A percentile compares a stretch with the other conserved stretches of the same genome.
Evolutionary conservation across 1,140 invertebrate genomes (phyloP).

Genomic region (Aporrectodea caliginosa): DNA sequence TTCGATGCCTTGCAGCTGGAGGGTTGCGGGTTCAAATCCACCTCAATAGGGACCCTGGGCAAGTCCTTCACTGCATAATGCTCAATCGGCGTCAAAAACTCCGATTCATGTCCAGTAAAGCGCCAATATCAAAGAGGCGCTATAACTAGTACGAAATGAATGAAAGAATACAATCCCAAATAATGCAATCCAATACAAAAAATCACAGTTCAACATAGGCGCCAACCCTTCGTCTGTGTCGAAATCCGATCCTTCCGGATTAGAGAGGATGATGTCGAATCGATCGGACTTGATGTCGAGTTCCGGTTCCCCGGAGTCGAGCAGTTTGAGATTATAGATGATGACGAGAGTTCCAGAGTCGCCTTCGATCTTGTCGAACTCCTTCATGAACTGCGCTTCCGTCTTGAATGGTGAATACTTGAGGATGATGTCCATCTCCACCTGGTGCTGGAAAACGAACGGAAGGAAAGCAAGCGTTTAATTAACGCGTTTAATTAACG

Average conservation of each 20-base stretch:
- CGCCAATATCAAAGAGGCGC: no score
- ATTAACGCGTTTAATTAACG: no score
- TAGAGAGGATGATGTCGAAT: slow-evolving; percentile 51
- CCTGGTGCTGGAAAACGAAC: slow-evolving; percentile 43
- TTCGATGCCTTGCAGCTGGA: no score
- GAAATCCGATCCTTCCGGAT: slow-evolving; percentile 45
- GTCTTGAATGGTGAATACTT: slow-evolving; percentile 57
- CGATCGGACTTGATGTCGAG: slow-evolving; percentile 51
- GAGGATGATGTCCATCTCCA: slow-evolving; percentile 54
- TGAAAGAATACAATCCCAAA: background rate
- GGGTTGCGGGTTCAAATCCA: no score
- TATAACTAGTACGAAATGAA: no score
- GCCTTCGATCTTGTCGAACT: slow-evolving; percentile 55
- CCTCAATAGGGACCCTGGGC: no score
- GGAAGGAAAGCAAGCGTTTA: no score
- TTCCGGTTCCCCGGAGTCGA: slow-evolving; percentile 53
- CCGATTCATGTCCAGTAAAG: no score
- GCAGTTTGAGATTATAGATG: slow-evolving; percentile 56
- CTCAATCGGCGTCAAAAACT: no score
- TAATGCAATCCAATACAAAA: slow-evolving; percentile 8
- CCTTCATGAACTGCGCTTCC: slow-evolving; percentile 50
- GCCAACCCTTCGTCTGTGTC: slow-evolving; percentile 53
- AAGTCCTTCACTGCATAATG: no score
- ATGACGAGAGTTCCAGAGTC: slow-evolving; percentile 54
- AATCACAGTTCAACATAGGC: background rate